Evolutionary conservation across 2,797 vertebrate species (phyloP).

Genomic region (Pseudopleuronectes americanus): DNA sequence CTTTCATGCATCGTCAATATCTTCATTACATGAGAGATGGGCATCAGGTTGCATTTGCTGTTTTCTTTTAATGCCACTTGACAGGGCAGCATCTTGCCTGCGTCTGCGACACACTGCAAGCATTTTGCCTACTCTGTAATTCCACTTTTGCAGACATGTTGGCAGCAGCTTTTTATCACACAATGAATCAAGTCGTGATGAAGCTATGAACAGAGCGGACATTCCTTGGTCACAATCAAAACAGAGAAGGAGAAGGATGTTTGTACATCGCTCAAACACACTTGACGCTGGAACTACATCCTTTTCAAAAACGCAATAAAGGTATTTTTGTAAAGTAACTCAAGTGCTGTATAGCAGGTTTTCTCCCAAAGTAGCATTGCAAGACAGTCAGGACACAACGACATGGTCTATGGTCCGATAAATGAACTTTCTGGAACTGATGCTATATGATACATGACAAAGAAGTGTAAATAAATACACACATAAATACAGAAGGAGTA

Average conservation of each 20-base stretch:
- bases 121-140: slow-evolving; percentile 70
- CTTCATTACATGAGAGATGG: slow-evolving; percentile 84
- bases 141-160: slow-evolving; percentile 65
- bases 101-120: slow-evolving; percentile 70
- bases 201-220: slow-evolving; percentile 38
- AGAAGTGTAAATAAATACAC: too few species aligned
- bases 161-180: slow-evolving; percentile 56
- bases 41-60: slow-evolving; percentile 80
- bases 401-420: too few species aligned
- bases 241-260: slow-evolving; percentile 15
- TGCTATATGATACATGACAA: too few species aligned
- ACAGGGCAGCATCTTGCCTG: slow-evolving; percentile 80
- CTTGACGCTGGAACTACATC: not conserved
- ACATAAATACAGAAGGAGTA: too few species aligned
- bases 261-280: slow-evolving; percentile 1
- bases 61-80: slow-evolving; percentile 74
- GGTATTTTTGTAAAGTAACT: too few species aligned
- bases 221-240: slow-evolving; percentile 40
- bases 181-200: slow-evolving; percentile 36
- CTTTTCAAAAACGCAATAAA: not conserved
- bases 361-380: too few species aligned
- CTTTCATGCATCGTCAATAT: slow-evolving; percentile 86
- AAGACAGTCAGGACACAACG: too few species aligned
- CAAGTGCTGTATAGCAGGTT: too few species aligned
- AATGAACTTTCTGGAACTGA: too few species aligned